Evolutionary conservation across 2,113 vertebrate genomes (phyloP), one percentile per base, ranked within the genome.

Genomic region (Mastomys natalensis): DNA sequence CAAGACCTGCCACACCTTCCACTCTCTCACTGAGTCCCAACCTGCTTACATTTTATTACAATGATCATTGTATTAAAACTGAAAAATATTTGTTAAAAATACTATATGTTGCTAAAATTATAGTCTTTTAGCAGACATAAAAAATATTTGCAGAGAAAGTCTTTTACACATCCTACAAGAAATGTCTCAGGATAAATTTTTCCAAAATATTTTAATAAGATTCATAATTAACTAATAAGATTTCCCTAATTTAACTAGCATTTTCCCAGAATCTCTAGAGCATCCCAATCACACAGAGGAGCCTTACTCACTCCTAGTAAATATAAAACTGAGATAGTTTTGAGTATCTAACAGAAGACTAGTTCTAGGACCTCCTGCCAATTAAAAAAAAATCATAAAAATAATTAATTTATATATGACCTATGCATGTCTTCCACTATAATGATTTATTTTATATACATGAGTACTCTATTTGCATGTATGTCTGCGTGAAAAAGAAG

Each of bases 141-240:
- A 43, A 43, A 80, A 64, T 66, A 29, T 40, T 2, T 88, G 26
- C 17, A 89, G 17, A 96, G 60, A 68, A 93, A 86, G 22, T 4
- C 51, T 68, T 78, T 91, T 58, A 62, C 1, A 82, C 19, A 40
- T 10, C 51, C 7, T 53, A 48, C 37, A 73, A 95, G 77, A 89
- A 95, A 77, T 43, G 76, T 5, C n/a, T 80, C 86, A 88, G 31
- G 84, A 48, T 29, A 1, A 64, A 51, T 40, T 88, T 89, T 90
- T 76, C 70, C 85, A 58, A 64, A 93, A 89, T 40, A 70, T 58
- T 92, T 90, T 74, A 87, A 0, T 80, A 91, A 96, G 55, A 95
- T n/a, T 87, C 68, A 74, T 17, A 89, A 96, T 73, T 58, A 93
- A 16, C 66, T 80, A 87, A 3, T 34, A 68, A 11, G 9, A 10